Evolutionary conservation across 2,113 vertebrate species (phyloP).

Genomic region (Crotophaga sulcirostris): DNA sequence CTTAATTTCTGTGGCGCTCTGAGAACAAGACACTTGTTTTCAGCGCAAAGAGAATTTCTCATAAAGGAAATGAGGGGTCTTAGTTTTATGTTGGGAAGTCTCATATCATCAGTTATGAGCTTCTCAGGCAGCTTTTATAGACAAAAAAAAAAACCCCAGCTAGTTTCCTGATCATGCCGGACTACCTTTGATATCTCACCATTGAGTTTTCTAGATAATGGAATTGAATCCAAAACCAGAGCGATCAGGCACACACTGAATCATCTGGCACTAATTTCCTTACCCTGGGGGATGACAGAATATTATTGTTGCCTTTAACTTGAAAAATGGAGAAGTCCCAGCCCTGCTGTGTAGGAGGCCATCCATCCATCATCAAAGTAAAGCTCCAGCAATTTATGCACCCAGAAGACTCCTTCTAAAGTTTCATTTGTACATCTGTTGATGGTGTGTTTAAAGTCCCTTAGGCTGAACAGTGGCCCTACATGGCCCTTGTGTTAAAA

Average conservation of each 20-base stretch:
- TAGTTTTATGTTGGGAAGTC: background rate
- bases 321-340: background rate
- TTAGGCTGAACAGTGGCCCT: conserved; percentile 14
- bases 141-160: background rate
- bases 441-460: conserved; percentile 21
- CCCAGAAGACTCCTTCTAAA: background rate
- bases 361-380: conserved; percentile 24
- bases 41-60: background rate
- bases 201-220: conserved; percentile 1
- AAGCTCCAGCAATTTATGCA: background rate
- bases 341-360: conserved; percentile 1
- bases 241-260: background rate
- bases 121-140: background rate
- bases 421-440: conserved; percentile 18
- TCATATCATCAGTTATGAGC: background rate
- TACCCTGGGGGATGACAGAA: background rate
- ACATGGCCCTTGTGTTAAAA: background rate
- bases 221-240: background rate
- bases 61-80: background rate
- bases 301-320: conserved; percentile 3
- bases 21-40: background rate
- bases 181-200: conserved; percentile 12
- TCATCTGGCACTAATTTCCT: conserved; percentile 41
- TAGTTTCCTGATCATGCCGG: background rate
- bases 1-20: background rate